Percentiles rank a stretch among this genome's conserved stretches.
These are phyloP conservation scores for Bimastos eiseni DNA, from an alignment of 2,888 invertebrate species.

Conservation along the genomic window DNA sequence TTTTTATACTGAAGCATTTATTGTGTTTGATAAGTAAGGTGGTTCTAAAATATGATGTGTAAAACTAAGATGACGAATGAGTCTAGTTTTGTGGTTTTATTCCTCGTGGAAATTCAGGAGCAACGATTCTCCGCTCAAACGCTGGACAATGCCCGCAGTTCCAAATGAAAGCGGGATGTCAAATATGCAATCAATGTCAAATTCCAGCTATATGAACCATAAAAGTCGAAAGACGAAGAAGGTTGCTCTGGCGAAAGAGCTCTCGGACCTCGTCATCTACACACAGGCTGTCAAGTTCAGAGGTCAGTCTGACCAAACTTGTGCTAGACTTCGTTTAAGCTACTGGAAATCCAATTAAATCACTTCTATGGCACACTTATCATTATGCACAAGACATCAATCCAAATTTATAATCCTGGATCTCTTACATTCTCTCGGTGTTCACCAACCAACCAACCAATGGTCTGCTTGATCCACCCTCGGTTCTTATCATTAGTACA, in stretches of 20 bases:
- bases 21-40: background rate
- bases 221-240: slow-evolving; percentile 51
- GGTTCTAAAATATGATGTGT: background rate
- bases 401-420: too few species aligned
- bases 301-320: slow-evolving; percentile 45
- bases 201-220: background rate
- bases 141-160: background rate
- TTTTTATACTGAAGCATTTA: too few species aligned
- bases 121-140: background rate
- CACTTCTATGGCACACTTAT: too few species aligned
- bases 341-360: too few species aligned
- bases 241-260: slow-evolving; percentile 85
- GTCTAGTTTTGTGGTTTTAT: background rate
- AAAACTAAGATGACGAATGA: background rate
- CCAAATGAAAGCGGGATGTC: background rate
- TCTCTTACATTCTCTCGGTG: too few species aligned
- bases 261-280: slow-evolving; percentile 90
- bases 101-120: background rate
- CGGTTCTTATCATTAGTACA: too few species aligned
- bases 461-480: too few species aligned
- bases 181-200: background rate
- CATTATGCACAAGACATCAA: too few species aligned
- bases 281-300: slow-evolving; percentile 90
- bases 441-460: background rate
- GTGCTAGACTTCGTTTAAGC: background rate